Percentiles rank a stretch among this genome's conserved stretches.
Evolutionary conservation across 2,888 invertebrate species (phyloP).

Genomic region (Melanotus villosus): DNA sequence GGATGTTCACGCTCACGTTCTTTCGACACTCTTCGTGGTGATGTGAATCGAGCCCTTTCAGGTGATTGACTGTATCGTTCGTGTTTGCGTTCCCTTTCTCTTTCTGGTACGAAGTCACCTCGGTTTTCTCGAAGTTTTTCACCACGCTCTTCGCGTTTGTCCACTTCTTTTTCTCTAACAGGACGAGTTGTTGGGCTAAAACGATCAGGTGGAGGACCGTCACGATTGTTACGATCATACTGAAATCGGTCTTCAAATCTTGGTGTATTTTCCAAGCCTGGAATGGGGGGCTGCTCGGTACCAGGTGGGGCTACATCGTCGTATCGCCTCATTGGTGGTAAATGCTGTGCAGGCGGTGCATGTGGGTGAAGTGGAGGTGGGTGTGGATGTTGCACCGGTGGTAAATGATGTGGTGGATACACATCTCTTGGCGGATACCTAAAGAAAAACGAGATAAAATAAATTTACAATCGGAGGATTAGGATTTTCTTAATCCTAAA

Average conservation of each 20-base stretch:
- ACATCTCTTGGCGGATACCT: constrained; percentile 60
- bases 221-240: constrained; percentile 42
- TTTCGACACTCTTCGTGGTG: constrained; percentile 47
- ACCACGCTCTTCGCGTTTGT: constrained; percentile 44
- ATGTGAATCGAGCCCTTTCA: constrained; percentile 38
- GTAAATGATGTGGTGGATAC: constrained; percentile 50
- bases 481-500: too few species aligned
- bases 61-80: constrained; percentile 56
- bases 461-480: not conserved
- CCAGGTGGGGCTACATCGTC: constrained; percentile 76
- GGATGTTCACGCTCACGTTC: constrained; percentile 51
- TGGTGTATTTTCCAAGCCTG: constrained; percentile 73
- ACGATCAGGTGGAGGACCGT: constrained; percentile 31
- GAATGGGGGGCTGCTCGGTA: constrained; percentile 75
- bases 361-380: constrained; percentile 53
- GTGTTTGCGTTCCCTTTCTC: constrained; percentile 61
- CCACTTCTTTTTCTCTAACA: constrained; percentile 36
- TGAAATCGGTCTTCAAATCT: constrained; percentile 65
- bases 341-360: constrained; percentile 50
- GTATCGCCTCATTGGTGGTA: constrained; percentile 60
- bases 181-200: constrained; percentile 52
- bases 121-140: constrained; percentile 33
- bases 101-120: constrained; percentile 47
- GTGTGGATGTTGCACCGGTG: constrained; percentile 53
- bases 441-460: constrained; percentile 50